These are phyloP conservation scores for Lamellibrachia luymesi DNA, from an alignment of 1,140 invertebrate species.

Conservation along the genomic window DNA sequence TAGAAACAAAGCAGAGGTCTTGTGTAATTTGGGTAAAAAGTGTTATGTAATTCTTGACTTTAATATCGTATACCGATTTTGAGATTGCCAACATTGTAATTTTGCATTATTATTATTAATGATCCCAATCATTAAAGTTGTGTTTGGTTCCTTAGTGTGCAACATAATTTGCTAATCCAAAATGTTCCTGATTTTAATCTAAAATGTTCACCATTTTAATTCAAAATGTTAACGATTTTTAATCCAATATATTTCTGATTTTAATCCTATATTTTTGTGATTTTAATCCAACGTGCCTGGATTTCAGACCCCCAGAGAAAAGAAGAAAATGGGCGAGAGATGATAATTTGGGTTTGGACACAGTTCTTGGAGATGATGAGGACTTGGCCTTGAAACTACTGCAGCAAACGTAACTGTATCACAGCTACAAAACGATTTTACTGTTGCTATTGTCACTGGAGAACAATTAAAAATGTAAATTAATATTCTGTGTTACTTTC, in stretches of 20 bases:
- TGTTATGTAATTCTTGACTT: not conserved
- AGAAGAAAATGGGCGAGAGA: not conserved
- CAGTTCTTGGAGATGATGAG: conserved; percentile 15
- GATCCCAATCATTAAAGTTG: no score
- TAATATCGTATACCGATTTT: no score
- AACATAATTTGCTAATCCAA: not conserved
- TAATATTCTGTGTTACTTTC: not conserved
- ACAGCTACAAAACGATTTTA: not conserved
- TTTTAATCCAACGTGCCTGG: not conserved
- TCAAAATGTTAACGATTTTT: not conserved
- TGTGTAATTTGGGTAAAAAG: not conserved
- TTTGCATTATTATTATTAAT: no score
- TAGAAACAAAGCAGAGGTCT: no score
- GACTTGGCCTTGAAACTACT: conserved; percentile 16
- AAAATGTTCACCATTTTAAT: not conserved
- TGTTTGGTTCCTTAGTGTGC: not conserved
- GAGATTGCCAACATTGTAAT: no score
- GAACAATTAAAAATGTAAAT: not conserved
- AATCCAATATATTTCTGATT: not conserved
- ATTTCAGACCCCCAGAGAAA: not conserved
- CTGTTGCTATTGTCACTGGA: not conserved
- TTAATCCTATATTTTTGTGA: not conserved
- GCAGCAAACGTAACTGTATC: not conserved
- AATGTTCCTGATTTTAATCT: not conserved
- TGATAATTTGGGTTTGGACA: not conserved